These are phyloP conservation scores for Norana najaformis DNA, from an alignment of 2,888 invertebrate species.

Conservation along the genomic window DNA sequence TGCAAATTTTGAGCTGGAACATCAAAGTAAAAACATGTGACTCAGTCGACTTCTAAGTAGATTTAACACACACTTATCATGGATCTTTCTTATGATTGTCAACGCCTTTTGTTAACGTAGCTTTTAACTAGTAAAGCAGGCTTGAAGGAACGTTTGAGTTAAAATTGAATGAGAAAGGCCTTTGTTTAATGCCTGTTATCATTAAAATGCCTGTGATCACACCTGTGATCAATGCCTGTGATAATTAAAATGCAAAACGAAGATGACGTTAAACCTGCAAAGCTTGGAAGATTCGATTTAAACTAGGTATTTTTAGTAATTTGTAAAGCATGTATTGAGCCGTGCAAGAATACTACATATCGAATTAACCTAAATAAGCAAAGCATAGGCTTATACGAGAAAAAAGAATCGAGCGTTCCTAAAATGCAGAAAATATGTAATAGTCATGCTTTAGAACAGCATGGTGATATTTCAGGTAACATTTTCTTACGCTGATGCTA, in stretches of 20 bases:
- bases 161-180: background rate
- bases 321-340: no score
- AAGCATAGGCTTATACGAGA: no score
- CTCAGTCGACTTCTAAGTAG: background rate
- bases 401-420: background rate
- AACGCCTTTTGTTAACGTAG: background rate
- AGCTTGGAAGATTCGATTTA: no score
- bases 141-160: background rate
- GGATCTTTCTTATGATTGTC: background rate
- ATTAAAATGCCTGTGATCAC: background rate
- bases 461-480: no score
- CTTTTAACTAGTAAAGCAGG: background rate
- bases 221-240: no score
- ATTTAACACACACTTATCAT: background rate
- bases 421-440: no score
- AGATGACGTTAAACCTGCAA: background rate
- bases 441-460: no score
- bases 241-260: background rate
- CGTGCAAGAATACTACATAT: no score
- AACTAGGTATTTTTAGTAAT: no score
- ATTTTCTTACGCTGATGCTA: background rate
- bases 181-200: background rate
- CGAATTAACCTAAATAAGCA: no score
- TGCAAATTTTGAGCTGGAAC: background rate
- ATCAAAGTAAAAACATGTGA: background rate